Evolutionary conservation across 1,140 invertebrate genomes (phyloP).

Genomic region (Procambarus virginalis): DNA sequence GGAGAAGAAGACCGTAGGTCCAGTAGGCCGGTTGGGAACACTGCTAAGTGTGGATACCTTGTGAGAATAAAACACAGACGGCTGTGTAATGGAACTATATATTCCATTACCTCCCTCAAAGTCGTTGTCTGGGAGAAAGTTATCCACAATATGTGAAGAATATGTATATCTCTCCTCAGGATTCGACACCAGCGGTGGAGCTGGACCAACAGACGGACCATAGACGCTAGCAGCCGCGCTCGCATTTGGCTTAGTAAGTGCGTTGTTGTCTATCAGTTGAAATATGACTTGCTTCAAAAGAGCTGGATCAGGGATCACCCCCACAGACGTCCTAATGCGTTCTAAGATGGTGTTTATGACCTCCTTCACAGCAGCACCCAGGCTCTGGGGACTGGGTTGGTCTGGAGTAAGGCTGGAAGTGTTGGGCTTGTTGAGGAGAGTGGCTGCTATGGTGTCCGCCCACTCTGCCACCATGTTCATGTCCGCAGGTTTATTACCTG

Average conservation of each 20-base stretch:
- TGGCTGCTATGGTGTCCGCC: background rate
- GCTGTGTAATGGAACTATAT: background rate
- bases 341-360: background rate
- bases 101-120: background rate
- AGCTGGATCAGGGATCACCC: background rate
- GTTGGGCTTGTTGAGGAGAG: background rate
- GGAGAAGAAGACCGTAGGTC: background rate
- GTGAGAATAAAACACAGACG: background rate
- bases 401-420: too few relatives aligned
- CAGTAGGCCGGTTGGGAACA: background rate
- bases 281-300: background rate
- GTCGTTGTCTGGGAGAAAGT: background rate
- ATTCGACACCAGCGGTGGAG: background rate
- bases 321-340: background rate
- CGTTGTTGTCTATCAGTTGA: background rate
- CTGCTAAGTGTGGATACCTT: background rate
- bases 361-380: background rate
- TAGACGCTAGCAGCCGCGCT: background rate
- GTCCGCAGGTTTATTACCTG: background rate
- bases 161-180: background rate
- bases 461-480: background rate
- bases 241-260: background rate
- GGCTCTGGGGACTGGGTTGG: background rate
- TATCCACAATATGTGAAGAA: background rate
- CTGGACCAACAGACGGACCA: background rate